A percentile compares a stretch with the other conserved stretches of the same genome.
phyloP scores from a whole-genome alignment of 2,113 vertebrate genomes.

The Delphinus delphis region DNA sequence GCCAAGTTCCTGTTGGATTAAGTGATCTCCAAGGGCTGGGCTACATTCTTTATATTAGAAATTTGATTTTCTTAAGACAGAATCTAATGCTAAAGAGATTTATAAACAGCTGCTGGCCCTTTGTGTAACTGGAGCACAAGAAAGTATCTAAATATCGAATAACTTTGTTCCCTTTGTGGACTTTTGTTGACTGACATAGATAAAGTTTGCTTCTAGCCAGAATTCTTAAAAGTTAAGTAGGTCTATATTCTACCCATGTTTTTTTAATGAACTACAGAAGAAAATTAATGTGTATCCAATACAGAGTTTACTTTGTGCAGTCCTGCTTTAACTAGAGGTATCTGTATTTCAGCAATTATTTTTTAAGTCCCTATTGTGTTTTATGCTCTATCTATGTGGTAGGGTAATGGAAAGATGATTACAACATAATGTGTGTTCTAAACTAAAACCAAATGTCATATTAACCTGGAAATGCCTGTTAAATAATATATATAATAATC shows the following conservation, averaged over 20 bases:
- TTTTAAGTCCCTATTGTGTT: neutral
- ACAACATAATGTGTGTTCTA: neutral
- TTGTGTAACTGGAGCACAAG: neutral
- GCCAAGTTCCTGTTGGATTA: slow-evolving; percentile 40
- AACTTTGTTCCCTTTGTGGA: neutral
- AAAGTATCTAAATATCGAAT: slow-evolving; percentile 18
- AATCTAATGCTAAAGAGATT: slow-evolving; percentile 40
- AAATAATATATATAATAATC: neutral
- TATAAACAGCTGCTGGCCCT: slow-evolving; percentile 16
- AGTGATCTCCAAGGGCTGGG: neutral
- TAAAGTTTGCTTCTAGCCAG: neutral
- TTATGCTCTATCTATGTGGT: neutral
- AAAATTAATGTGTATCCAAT: neutral
- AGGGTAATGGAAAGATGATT: neutral
- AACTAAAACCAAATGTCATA: neutral
- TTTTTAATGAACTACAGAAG: slow-evolving; percentile 32
- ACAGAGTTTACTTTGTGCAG: neutral
- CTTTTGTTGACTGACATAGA: neutral
- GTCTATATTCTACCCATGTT: neutral
- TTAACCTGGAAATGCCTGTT: neutral
- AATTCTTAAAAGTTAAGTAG: slow-evolving; percentile 2
- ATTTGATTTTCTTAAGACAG: slow-evolving; percentile 38
- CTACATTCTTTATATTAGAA: slow-evolving; percentile 1
- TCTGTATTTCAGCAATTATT: neutral
- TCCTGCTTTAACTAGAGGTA: neutral